Conservation (phyloP, 1,140 invertebrate species). For the Pantala flavescens region DNA sequence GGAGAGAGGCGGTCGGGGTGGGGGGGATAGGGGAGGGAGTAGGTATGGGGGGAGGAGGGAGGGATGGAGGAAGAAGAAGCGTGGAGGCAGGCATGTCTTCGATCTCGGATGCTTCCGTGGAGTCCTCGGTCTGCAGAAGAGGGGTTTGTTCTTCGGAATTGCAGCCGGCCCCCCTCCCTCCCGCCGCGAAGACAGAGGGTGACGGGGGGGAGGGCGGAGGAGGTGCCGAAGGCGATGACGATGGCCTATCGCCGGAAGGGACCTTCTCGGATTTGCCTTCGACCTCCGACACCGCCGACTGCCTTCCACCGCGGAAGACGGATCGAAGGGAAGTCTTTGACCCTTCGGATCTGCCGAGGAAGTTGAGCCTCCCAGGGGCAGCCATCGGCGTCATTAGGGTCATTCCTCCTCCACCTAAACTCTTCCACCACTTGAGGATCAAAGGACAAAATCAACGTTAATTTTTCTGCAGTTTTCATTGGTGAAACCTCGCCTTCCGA, state of each 20-base stretch:
- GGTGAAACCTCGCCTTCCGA: no score
- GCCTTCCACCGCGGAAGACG: not conserved
- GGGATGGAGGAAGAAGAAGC: not conserved
- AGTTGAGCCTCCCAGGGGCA: not conserved
- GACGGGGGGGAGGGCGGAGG: not conserved
- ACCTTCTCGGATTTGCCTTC: not conserved
- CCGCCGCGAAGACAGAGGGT: not conserved
- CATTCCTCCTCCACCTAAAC: not conserved
- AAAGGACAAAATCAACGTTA: no score
- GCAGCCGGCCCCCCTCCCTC: not conserved
- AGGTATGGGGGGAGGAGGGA: not conserved
- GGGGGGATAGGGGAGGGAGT: not conserved
- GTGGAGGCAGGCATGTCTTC: not conserved
- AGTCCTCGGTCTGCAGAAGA: not conserved
- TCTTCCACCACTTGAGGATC: no score
- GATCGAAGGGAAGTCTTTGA: not conserved
- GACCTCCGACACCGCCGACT: not conserved
- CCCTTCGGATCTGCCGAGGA: not conserved
- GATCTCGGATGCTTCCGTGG: not conserved
- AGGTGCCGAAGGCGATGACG: not conserved
- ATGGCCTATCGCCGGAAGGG: not conserved
- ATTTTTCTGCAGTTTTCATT: no score
- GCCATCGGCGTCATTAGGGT: slow-evolving; percentile 6
- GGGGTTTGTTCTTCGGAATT: not conserved
- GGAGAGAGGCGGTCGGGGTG: not conserved